Percentiles rank a stretch among this genome's conserved stretches.
Conservation (phyloP, 2,888 invertebrate species). For the Cinara cedri region DNA sequence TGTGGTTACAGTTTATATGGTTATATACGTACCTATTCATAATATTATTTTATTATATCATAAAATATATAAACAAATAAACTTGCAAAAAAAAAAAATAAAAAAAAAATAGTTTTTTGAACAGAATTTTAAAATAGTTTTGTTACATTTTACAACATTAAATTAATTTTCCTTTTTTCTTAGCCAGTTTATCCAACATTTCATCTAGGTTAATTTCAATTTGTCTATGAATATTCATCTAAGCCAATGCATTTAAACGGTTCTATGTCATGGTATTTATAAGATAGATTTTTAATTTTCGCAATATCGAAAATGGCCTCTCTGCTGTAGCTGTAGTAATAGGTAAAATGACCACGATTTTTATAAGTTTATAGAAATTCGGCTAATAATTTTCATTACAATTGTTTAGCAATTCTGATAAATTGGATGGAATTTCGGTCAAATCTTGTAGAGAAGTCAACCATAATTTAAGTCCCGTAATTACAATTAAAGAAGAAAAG, state of each 20-base stretch:
- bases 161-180: too few relatives aligned
- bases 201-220: too few relatives aligned
- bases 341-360: neutral
- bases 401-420: constrained; percentile 14
- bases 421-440: neutral
- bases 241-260: constrained; percentile 15
- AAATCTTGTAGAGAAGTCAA: neutral
- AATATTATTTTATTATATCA: too few relatives aligned
- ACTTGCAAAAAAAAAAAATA: too few relatives aligned
- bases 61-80: too few relatives aligned
- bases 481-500: constrained; percentile 19
- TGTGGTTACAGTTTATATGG: too few relatives aligned
- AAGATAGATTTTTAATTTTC: neutral
- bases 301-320: constrained; percentile 1
- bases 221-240: neutral
- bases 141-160: too few relatives aligned
- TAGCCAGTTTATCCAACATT: too few relatives aligned
- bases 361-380: constrained; percentile 9
- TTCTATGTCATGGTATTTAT: constrained; percentile 11
- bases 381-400: constrained; percentile 6
- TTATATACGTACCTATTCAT: too few relatives aligned
- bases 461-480: neutral
- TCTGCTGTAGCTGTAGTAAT: constrained; percentile 7
- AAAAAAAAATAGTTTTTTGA: too few relatives aligned
- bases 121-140: too few relatives aligned